phyloP scores from a whole-genome alignment of 1,140 invertebrate genomes.

The Idris sp. region DNA sequence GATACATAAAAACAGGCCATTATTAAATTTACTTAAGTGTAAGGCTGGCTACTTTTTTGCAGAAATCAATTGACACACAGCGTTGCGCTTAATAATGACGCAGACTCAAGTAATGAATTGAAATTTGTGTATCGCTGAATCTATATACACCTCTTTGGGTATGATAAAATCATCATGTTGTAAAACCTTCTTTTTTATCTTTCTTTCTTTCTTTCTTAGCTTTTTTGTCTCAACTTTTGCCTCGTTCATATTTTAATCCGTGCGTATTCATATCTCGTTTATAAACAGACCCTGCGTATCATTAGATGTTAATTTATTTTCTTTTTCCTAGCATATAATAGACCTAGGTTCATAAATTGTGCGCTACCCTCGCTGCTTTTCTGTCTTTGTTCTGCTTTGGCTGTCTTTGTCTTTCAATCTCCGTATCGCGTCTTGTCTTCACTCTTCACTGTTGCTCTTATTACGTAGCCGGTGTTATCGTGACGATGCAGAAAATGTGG shows the following conservation, averaged over 20 bases:
- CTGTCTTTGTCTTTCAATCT: slow-evolving; percentile 47
- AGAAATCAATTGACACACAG: slow-evolving; percentile 13
- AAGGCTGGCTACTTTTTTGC: too few relatives aligned
- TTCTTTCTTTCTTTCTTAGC: too few relatives aligned
- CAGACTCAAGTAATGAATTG: slow-evolving; percentile 29
- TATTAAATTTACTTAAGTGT: slow-evolving; percentile 27
- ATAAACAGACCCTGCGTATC: slow-evolving; percentile 36
- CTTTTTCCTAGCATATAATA: slow-evolving; percentile 37
- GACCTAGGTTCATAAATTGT: slow-evolving; percentile 52
- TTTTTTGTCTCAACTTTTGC: too few relatives aligned
- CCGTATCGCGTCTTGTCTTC: slow-evolving; percentile 27
- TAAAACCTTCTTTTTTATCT: too few relatives aligned
- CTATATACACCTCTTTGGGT: slow-evolving; percentile 36
- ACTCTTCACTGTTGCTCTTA: slow-evolving; percentile 45
- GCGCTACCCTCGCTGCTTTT: slow-evolving; percentile 22
- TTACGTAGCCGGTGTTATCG: slow-evolving; percentile 68
- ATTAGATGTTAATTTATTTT: slow-evolving; percentile 58
- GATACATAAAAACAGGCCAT: slow-evolving; percentile 10
- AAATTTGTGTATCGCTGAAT: slow-evolving; percentile 47
- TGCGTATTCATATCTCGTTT: slow-evolving; percentile 47
- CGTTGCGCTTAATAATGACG: slow-evolving; percentile 8
- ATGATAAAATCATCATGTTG: slow-evolving; percentile 41
- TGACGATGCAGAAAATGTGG: slow-evolving; percentile 65
- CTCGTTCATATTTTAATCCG: slow-evolving; percentile 27
- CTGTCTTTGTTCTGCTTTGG: slow-evolving; percentile 12